These are phyloP conservation scores for Morpho helenor DNA, from an alignment of 2,888 invertebrate species.

Conservation along the genomic window DNA sequence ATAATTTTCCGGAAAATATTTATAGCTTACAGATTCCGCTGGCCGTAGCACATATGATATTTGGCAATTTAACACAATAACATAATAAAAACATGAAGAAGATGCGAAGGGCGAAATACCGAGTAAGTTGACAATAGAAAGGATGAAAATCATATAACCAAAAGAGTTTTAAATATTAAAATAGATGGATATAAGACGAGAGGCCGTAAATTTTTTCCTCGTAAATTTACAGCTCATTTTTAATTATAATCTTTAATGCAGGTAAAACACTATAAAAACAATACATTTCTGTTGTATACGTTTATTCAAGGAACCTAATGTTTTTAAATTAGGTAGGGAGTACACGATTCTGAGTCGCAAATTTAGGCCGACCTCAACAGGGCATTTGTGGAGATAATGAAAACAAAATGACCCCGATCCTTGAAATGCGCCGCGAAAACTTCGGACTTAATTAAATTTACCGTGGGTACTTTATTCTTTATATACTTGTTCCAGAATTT, in stretches of 20 bases:
- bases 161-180: no score
- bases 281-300: not conserved
- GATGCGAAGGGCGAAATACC: no score
- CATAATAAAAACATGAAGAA: no score
- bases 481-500: not conserved
- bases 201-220: no score
- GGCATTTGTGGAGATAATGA: constrained; percentile 37
- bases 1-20: not conserved
- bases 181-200: no score
- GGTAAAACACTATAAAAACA: no score
- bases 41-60: not conserved
- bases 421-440: constrained; percentile 13
- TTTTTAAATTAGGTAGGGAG: constrained; percentile 48
- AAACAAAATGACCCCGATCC: constrained; percentile 34
- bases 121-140: no score
- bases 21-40: not conserved
- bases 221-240: no score
- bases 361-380: constrained; percentile 32
- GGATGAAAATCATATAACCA: no score
- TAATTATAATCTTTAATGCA: no score
- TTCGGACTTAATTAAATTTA: constrained; percentile 18
- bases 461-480: constrained; percentile 8
- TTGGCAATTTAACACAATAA: no score
- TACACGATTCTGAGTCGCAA: constrained; percentile 32
- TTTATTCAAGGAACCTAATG: constrained; percentile 42